Base-by-base conservation (phyloP, 2,797 vertebrate species). In the Capromys pilorides region DNA sequence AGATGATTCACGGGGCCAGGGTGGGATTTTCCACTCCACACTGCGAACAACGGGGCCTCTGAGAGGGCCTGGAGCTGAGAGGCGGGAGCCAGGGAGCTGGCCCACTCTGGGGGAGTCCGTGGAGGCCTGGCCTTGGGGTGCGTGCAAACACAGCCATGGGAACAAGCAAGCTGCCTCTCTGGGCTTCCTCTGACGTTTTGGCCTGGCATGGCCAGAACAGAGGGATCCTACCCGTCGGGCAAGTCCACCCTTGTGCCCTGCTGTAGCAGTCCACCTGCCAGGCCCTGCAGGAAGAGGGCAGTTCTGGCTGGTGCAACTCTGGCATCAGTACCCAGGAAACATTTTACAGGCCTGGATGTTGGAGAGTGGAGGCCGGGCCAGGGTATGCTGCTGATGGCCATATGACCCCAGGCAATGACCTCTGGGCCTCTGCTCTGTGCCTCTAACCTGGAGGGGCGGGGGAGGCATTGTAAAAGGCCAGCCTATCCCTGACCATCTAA, bases 1-100 rank as follows among this genome's bases (percentile, higher is more conserved):
- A 95, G 75, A 95, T 98, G 98, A 98, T 97, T 98, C 98, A 98
- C 77, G 54, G 96, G 96, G 95, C 86, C n/a, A 93, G 97, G 97
- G 97, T 97, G 97, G 97, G 97, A 98, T 98, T 98, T 98, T 98
- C 98, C 98, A 98, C 97, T 97, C 97, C 94, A 95, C 82, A 10
- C 94, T 80, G 93, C 97, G 97, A 95, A 97, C 97, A 98, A 98
- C 89, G 62, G 95, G 82, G 93, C 97, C 96, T 97, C 97, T 95
- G 97, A 97, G 88, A 96, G 97, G 93, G 87, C 94, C 86, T 39
- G 0, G 86, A 3, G 59, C 86, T 7, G 59, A 78, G 66, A 90
- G 95, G 94, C 75, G 88, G 36, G 57, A 66, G 91, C 5, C 1
- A 84, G 95, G 92, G 92, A 94, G 18, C 33, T 82, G 91, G 91